A percentile compares a stretch with the other conserved stretches of the same genome.
phyloP scores from a whole-genome alignment of 2,113 vertebrate species.

The Dasypus novemcinctus region DNA sequence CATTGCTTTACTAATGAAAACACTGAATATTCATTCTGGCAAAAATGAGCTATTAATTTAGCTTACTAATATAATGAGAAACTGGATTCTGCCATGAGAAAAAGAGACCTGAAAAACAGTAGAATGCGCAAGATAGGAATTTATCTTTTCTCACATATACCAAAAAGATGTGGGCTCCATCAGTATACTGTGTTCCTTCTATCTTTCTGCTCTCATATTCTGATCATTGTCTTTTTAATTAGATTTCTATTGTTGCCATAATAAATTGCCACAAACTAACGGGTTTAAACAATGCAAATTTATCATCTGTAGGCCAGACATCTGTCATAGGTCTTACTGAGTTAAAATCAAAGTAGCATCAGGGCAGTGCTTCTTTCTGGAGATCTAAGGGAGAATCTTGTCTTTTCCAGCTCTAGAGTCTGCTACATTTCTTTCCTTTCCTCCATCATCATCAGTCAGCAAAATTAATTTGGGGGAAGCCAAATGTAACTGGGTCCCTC shows the following conservation, averaged over 20 bases:
- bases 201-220: neutral
- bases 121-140: neutral
- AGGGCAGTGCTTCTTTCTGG: neutral
- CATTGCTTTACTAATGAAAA: neutral
- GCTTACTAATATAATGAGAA: neutral
- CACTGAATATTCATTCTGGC: neutral
- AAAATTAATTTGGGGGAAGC: slow-evolving; percentile 93
- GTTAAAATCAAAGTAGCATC: neutral
- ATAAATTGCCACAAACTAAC: neutral
- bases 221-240: neutral
- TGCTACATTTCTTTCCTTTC: neutral
- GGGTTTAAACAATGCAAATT: neutral
- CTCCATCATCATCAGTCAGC: neutral
- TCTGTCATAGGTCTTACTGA: neutral
- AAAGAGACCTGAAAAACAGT: neutral
- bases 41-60: neutral
- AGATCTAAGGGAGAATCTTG: neutral
- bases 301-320: neutral
- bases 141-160: neutral
- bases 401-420: neutral
- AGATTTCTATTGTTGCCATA: neutral
- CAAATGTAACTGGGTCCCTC: slow-evolving; percentile 93
- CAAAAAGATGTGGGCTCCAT: neutral
- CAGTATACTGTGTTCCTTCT: neutral
- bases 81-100: neutral